phyloP scores from a whole-genome alignment of 2,797 vertebrate species.

The Mus spretus region DNA sequence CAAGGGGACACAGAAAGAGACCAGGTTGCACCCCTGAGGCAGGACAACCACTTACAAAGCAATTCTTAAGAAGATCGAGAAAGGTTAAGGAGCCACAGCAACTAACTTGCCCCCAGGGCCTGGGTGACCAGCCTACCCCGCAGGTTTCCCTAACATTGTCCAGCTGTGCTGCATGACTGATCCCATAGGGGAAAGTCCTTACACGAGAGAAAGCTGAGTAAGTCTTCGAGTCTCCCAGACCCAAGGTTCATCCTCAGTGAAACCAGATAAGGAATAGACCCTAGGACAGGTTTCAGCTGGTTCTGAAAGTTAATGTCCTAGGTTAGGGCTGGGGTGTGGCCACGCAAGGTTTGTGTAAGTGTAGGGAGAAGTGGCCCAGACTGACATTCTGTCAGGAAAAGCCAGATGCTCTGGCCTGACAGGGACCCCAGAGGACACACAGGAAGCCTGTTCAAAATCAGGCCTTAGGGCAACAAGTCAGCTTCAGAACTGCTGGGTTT shows the following conservation, averaged over 20 bases:
- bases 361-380: too few relatives aligned
- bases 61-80: too few relatives aligned
- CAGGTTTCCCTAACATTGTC: not conserved
- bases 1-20: not conserved
- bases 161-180: not conserved
- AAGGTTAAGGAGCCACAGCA: not conserved
- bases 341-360: not conserved
- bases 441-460: not conserved
- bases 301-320: not conserved
- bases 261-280: not conserved
- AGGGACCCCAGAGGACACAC: not conserved
- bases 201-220: not conserved
- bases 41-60: not conserved
- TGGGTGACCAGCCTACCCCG: fast-evolving
- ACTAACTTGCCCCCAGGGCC: too few relatives aligned
- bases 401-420: not conserved
- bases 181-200: not conserved
- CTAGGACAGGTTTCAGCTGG: not conserved
- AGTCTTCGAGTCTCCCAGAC: not conserved
- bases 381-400: not conserved
- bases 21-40: not conserved
- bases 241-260: not conserved
- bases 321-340: not conserved
- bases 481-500: not conserved
- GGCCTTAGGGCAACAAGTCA: not conserved